phyloP scores from a whole-genome alignment of 2,113 vertebrate species.

The Lagopus leucura region DNA sequence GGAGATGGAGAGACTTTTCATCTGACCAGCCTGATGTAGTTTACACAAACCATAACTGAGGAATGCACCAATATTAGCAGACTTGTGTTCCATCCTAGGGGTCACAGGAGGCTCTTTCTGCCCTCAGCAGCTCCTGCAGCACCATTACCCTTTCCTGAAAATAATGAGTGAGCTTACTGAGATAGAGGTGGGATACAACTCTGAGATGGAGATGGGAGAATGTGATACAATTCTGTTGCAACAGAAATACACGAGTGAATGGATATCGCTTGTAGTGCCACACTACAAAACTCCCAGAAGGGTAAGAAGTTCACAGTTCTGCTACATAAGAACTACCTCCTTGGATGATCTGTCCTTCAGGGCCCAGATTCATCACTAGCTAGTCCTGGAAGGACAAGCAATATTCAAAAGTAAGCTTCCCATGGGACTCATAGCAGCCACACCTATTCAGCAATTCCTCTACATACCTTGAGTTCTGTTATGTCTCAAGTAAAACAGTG shows the following conservation, averaged over 20 bases:
- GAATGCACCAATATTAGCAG: background rate
- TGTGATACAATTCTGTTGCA: background rate
- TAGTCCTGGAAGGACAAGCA: background rate
- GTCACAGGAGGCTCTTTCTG: background rate
- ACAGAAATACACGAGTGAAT: background rate
- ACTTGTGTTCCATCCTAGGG: background rate
- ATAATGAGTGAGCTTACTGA: background rate
- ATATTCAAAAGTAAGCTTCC: background rate
- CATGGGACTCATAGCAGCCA: background rate
- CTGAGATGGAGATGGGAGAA: background rate
- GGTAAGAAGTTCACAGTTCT: background rate
- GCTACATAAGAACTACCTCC: background rate
- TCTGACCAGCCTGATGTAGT: background rate
- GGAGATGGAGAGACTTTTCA: background rate
- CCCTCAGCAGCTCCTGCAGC: background rate
- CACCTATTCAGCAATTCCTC: background rate
- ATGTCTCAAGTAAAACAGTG: background rate
- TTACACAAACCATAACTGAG: background rate
- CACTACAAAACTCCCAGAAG: background rate
- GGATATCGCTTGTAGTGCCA: rapidly evolving
- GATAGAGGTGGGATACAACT: background rate
- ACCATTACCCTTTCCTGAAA: background rate
- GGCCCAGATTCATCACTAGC: background rate
- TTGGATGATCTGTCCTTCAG: background rate
- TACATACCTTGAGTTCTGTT: background rate